Evolutionary conservation across 23 tunicate species (phyloP), one percentile per base, ranked within the genome.

Genomic region (Ciona savignyi): DNA sequence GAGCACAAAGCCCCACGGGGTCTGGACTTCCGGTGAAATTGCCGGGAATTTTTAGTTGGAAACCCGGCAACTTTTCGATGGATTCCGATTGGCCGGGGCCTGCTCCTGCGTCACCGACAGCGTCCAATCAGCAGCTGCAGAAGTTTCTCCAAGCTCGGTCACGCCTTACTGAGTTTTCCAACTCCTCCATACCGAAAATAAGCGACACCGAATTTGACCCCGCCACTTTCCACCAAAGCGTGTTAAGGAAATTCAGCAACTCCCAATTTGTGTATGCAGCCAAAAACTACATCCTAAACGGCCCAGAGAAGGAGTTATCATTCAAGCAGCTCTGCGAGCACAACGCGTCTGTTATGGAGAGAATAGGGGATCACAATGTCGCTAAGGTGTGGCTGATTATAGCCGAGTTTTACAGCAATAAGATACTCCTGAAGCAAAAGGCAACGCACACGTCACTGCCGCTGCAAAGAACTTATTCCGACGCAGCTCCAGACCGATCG

Each of bases 361-460:
- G 63, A 29, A 73, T 76, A 4, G 89, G 89, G 1, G 35, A 27
- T 19, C 27, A 61, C 2, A 71, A 66, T 28, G 78, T 63, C 2
- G 82, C 82, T 3, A 30, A 82, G 23, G 68, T 79, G 0, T 84
- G 89, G 89, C 72, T 77, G 1, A 62, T 84, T n/a, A 32, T 84
- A 29, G 51, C 73, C 21, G 77, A 70, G 56, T 71, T 84, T 27
- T 84, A 77, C 34, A 21, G n/a, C 25, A 77, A 70, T 48, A 30
- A 33, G 32, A 24, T 70, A 32, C 3, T 66, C 32, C 30, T 66
- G 31, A 66, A 66, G 23, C 30, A 66, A 3, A 27, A 42, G 15
- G 15, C 15, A 15, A 15, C 56, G 56, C n/a, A n/a, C n/a, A 6
- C 56, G 11, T 6, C 9, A 6, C 15, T 42, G 9, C 56, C 56